Evolutionary conservation across 2,888 invertebrate species (phyloP).

Genomic region (Petrolisthes manimaculis): DNA sequence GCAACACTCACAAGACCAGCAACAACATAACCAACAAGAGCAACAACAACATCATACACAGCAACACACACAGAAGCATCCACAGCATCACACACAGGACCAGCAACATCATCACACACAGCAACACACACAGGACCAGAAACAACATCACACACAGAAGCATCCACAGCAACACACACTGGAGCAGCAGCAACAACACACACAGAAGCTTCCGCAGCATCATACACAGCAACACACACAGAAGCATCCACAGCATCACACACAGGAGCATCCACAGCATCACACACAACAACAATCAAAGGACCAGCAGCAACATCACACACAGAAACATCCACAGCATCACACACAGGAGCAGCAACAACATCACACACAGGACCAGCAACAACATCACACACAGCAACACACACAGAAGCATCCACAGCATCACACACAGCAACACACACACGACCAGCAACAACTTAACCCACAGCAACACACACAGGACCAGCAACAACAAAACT

Average conservation of each 20-base stretch:
- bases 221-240: constrained; percentile 11
- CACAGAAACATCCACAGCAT: background rate
- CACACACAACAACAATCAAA: background rate
- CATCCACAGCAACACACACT: constrained; percentile 23
- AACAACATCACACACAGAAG: constrained; percentile 2
- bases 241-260: constrained; percentile 8
- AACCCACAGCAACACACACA: constrained; percentile 19
- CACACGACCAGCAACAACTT: constrained; percentile 3
- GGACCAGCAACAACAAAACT: constrained; percentile 29
- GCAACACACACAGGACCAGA: constrained; percentile 28
- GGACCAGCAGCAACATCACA: background rate
- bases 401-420: constrained; percentile 10
- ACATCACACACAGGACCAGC: constrained; percentile 4
- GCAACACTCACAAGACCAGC: constrained; percentile 8
- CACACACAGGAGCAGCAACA: background rate
- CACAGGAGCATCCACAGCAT: constrained; percentile 26
- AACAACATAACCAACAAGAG: constrained; percentile 6
- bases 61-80: constrained; percentile 36
- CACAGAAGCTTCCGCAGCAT: constrained; percentile 6
- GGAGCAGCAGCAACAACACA: constrained; percentile 32
- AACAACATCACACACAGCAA: background rate
- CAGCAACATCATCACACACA: constrained; percentile 38
- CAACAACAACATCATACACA: constrained; percentile 36
- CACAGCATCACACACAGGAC: constrained; percentile 33
- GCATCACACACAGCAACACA: constrained; percentile 37